Evolutionary conservation across 2,888 invertebrate species (phyloP).

Genomic region (Rotaria magnacalcarata): DNA sequence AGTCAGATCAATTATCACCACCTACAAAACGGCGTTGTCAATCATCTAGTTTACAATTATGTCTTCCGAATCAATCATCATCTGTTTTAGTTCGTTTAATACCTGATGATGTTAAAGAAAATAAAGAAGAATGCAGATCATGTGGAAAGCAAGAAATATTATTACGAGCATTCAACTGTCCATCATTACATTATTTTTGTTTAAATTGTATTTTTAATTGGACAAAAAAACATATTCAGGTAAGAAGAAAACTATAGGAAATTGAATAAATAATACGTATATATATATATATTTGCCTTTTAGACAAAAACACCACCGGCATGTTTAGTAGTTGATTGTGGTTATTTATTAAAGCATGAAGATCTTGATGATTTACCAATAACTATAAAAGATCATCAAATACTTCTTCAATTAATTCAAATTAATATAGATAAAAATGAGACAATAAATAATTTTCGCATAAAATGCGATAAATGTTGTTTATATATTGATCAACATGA

Average conservation of each 20-base stretch:
- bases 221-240: conserved; percentile 4
- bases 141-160: conserved; percentile 12
- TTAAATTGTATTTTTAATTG: conserved; percentile 29
- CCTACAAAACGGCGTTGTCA: neutral
- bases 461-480: conserved; percentile 9
- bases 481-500: neutral
- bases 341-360: neutral
- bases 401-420: conserved; percentile 29
- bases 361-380: conserved; percentile 34
- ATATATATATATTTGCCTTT: too few species aligned
- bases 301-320: neutral
- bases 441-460: neutral
- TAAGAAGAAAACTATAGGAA: neutral
- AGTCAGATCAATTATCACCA: neutral
- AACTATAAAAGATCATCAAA: conserved; percentile 3
- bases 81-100: neutral
- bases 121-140: neutral
- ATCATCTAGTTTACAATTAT: neutral
- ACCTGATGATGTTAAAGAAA: neutral
- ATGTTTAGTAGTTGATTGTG: neutral
- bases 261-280: too few species aligned
- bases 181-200: neutral
- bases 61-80: neutral
- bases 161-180: conserved; percentile 20
- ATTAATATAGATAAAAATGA: neutral